A percentile compares a stretch with the other conserved stretches of the same genome.
Evolutionary conservation across 2,797 vertebrate genomes (phyloP).

Genomic region (Astyanax mexicanus): DNA sequence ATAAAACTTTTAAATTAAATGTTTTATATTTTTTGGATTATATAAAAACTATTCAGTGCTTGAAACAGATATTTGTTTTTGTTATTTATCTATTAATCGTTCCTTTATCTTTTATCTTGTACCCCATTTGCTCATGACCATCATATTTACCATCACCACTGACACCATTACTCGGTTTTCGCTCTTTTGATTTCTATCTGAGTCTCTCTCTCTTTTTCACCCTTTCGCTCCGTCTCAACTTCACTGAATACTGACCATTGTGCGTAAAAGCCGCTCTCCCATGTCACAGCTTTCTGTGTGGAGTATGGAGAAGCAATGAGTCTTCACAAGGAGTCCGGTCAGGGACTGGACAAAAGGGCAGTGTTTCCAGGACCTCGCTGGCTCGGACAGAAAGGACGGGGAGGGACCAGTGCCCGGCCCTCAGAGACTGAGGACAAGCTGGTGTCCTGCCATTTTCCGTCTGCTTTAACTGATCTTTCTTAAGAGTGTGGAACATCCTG

Average conservation of each 20-base stretch:
- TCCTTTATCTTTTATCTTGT: too few species aligned
- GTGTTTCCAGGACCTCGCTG: constrained; percentile 37
- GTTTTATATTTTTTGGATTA: too few species aligned
- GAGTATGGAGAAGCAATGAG: constrained; percentile 31
- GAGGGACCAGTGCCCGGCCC: constrained; percentile 8
- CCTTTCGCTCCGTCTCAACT: neutral
- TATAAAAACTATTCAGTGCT: too few species aligned
- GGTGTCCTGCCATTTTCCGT: constrained; percentile 9
- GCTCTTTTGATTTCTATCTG: constrained; percentile 3
- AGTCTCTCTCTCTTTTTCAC: neutral
- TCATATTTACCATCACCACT: neutral
- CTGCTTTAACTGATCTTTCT: neutral
- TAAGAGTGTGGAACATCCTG: neutral
- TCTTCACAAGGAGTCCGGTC: constrained; percentile 29
- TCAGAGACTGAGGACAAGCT: constrained; percentile 8
- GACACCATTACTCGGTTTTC: neutral
- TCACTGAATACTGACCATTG: constrained; percentile 48
- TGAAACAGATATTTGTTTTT: too few species aligned
- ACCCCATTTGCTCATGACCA: neutral
- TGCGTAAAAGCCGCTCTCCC: constrained; percentile 13
- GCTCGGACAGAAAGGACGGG: neutral
- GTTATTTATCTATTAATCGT: too few species aligned
- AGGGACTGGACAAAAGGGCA: constrained; percentile 27
- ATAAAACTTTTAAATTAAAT: too few species aligned
- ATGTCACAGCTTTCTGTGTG: constrained; percentile 31